Percentiles rank a stretch among this genome's conserved stretches.
Conservation (phyloP, 1,140 invertebrate species). For the Drosophila guanche region DNA sequence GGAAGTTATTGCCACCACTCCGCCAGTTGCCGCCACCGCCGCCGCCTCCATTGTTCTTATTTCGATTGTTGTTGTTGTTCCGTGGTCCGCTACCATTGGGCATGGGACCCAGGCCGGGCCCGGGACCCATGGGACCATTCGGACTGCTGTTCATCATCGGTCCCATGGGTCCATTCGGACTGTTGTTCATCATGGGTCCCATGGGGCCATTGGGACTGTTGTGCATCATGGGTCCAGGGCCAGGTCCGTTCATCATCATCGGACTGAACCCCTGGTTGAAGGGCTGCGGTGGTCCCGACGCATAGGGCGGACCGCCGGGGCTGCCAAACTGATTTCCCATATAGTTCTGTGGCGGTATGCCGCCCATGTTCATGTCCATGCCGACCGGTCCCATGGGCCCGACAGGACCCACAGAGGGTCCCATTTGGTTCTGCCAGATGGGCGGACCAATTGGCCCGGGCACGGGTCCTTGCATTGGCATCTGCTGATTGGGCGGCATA, state of each 20-base stretch:
- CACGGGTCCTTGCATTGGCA: constrained; percentile 12
- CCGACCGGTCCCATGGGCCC: constrained; percentile 42
- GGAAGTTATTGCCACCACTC: constrained; percentile 72
- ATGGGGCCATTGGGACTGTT: constrained; percentile 65
- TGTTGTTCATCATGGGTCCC: constrained; percentile 83
- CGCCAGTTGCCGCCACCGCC: constrained; percentile 73
- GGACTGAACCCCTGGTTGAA: constrained; percentile 70
- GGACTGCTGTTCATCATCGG: constrained; percentile 46
- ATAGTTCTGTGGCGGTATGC: constrained; percentile 54
- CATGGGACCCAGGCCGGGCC: constrained; percentile 34
- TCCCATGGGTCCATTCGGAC: constrained; percentile 69
- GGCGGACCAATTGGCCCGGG: constrained; percentile 44
- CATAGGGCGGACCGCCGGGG: constrained; percentile 56
- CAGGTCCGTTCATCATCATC: constrained; percentile 77
- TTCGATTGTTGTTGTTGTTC: constrained; percentile 53
- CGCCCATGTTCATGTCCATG: constrained; percentile 55
- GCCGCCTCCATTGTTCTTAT: constrained; percentile 58
- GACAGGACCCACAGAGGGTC: constrained; percentile 35
- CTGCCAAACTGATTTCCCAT: constrained; percentile 70
- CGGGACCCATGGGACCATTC: constrained; percentile 30
- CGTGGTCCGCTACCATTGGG: constrained; percentile 50
- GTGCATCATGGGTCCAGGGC: constrained; percentile 76
- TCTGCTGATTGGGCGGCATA: constrained; percentile 16
- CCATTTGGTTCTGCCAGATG: constrained; percentile 66
- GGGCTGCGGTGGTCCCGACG: constrained; percentile 25